phyloP scores from a whole-genome alignment of 2,113 vertebrate species.

The Thalassoma bifasciatum region DNA sequence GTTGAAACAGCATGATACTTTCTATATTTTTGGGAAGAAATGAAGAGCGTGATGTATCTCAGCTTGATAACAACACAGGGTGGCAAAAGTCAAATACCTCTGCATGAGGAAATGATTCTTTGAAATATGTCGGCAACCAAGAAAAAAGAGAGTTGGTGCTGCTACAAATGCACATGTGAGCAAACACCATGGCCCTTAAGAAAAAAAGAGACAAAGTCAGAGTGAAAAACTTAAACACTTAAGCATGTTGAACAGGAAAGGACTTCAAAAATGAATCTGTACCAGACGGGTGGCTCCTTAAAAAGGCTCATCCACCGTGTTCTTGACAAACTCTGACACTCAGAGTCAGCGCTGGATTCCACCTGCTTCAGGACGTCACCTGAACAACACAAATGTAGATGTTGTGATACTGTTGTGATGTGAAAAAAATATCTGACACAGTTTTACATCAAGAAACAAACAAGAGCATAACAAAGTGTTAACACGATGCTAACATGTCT shows the following conservation, averaged over 20 bases:
- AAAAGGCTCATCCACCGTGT: conserved; percentile 84
- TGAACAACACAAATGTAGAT: conserved; percentile 50
- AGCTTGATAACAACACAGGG: background rate
- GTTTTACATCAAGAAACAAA: background rate
- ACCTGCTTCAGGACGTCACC: conserved; percentile 73
- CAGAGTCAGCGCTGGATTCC: conserved; percentile 41
- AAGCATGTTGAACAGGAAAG: no score
- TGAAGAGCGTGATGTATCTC: background rate
- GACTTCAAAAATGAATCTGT: conserved; percentile 11
- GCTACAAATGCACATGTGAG: conserved; percentile 86
- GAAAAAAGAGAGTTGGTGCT: conserved; percentile 88
- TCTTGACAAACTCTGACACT: conserved; percentile 69
- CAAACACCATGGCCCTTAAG: conserved; percentile 87
- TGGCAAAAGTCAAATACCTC: conserved; percentile 75
- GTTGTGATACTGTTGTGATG: background rate
- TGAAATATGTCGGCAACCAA: conserved; percentile 94
- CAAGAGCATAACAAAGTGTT: background rate
- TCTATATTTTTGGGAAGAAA: background rate
- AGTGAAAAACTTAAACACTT: background rate
- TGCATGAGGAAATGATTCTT: conserved; percentile 87
- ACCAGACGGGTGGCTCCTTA: conserved; percentile 88
- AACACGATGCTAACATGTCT: no score
- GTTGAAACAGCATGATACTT: background rate
- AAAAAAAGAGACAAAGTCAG: background rate
- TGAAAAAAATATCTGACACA: background rate